Conservation (phyloP, 2,113 vertebrate species). For the Porphyrio hochstetteri region DNA sequence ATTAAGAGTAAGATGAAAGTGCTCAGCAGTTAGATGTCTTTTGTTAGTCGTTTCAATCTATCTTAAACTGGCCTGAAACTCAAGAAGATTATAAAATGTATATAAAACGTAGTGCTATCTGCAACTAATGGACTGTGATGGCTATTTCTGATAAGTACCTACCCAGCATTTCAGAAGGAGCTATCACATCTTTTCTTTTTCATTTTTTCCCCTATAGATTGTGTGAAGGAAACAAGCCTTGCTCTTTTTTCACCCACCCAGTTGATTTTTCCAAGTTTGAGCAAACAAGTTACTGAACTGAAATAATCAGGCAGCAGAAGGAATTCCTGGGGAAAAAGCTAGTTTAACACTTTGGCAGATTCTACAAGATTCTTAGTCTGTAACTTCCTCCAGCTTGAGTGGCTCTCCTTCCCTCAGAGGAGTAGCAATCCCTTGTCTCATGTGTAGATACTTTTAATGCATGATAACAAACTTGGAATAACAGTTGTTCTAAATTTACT, state of each 20-base stretch:
- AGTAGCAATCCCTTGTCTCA: not conserved
- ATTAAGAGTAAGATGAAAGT: not conserved
- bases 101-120: not conserved
- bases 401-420: not conserved
- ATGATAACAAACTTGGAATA: not conserved
- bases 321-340: not conserved
- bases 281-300: not conserved
- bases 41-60: not conserved
- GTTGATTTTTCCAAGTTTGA: not conserved
- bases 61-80: not conserved
- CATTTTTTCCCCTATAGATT: not conserved
- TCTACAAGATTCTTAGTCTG: not conserved
- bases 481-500: not conserved
- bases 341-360: slow-evolving; percentile 12
- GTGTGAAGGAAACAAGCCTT: not conserved
- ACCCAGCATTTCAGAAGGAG: not conserved
- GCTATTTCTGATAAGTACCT: not conserved
- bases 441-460: not conserved
- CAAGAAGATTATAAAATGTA: not conserved
- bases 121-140: not conserved
- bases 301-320: not conserved
- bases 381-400: not conserved
- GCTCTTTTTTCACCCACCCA: not conserved
- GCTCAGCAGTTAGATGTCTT: not conserved
- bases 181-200: not conserved